These are phyloP conservation scores for Scleropages formosus DNA, from an alignment of 2,797 vertebrate genomes.

Conservation along the genomic window DNA sequence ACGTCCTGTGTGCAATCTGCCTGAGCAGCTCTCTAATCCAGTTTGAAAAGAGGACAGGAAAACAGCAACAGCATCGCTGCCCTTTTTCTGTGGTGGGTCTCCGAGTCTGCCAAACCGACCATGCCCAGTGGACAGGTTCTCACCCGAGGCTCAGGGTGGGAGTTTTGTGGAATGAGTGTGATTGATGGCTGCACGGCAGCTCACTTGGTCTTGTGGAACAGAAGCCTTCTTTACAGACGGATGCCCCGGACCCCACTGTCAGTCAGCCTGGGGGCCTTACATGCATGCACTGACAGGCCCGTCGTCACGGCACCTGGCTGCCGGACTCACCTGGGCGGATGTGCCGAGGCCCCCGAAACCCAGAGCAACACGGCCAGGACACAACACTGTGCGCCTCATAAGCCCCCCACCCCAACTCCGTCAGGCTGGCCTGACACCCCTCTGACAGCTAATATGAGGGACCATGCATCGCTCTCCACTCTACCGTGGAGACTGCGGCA, in stretches of 20 bases:
- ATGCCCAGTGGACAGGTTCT: not conserved
- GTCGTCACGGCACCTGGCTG: constrained; percentile 20
- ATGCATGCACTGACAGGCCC: constrained; percentile 22
- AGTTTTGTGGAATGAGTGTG: constrained; percentile 16
- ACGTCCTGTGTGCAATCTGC: not conserved
- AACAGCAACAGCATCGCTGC: not conserved
- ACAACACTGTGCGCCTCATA: not conserved
- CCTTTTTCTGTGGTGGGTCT: not conserved
- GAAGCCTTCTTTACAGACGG: constrained; percentile 23
- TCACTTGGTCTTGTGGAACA: constrained; percentile 20
- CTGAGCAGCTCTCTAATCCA: not conserved
- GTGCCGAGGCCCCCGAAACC: not conserved
- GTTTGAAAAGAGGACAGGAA: not conserved
- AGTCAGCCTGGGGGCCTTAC: constrained; percentile 4
- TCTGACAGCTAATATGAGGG: not conserved
- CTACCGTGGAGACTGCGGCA: not conserved
- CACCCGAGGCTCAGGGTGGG: not conserved
- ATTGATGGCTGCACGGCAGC: constrained; percentile 20
- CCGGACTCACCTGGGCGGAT: constrained; percentile 21
- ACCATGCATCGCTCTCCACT: not conserved
- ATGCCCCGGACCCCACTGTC: constrained; percentile 27
- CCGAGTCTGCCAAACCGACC: not conserved
- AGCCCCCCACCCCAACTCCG: not conserved
- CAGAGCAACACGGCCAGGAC: not conserved
- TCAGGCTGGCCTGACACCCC: not conserved